These are phyloP conservation scores for Drosophila sulfurigaster DNA, from an alignment of 1,140 invertebrate species.

Conservation along the genomic window DNA sequence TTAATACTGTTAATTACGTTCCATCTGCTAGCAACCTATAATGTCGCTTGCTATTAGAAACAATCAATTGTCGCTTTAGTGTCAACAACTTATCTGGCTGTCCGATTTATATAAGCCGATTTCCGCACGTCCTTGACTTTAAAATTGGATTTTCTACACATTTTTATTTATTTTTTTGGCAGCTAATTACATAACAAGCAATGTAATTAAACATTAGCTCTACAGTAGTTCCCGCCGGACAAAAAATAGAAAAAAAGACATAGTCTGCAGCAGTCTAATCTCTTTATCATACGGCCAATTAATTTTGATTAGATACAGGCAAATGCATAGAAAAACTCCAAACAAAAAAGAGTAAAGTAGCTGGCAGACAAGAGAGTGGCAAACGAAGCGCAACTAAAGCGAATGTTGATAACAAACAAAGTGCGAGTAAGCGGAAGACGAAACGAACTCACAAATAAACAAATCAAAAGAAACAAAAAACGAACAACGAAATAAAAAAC, in stretches of 20 bases:
- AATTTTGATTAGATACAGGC: slow-evolving; percentile 67
- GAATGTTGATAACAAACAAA: slow-evolving; percentile 51
- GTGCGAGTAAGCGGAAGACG: slow-evolving; percentile 23
- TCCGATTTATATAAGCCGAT: slow-evolving; percentile 41
- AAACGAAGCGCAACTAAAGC: slow-evolving; percentile 66
- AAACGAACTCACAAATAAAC: slow-evolving; percentile 35
- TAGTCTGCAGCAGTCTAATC: slow-evolving; percentile 47
- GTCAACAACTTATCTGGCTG: slow-evolving; percentile 39
- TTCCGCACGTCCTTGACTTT: slow-evolving; percentile 75
- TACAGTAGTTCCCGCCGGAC: slow-evolving; percentile 7
- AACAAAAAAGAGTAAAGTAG: slow-evolving; percentile 14
- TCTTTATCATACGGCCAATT: slow-evolving; percentile 79
- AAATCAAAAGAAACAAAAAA: slow-evolving; percentile 21
- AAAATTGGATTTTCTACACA: slow-evolving; percentile 28
- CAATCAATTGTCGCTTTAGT: slow-evolving; percentile 44
- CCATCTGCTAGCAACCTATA: background rate
- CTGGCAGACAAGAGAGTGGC: slow-evolving; percentile 37
- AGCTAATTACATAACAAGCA: slow-evolving; percentile 59
- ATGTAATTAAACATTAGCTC: slow-evolving; percentile 53
- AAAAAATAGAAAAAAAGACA: background rate
- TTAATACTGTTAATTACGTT: background rate
- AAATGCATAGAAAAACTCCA: slow-evolving; percentile 30
- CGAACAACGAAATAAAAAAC: slow-evolving; percentile 18
- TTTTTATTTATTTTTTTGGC: slow-evolving; percentile 13
- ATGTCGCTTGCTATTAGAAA: slow-evolving; percentile 24